Percentiles rank a stretch among this genome's conserved stretches.
phyloP scores from a whole-genome alignment of 37 sponge, comb jelly and placozoan genomes.

The Agelas oroides region DNA sequence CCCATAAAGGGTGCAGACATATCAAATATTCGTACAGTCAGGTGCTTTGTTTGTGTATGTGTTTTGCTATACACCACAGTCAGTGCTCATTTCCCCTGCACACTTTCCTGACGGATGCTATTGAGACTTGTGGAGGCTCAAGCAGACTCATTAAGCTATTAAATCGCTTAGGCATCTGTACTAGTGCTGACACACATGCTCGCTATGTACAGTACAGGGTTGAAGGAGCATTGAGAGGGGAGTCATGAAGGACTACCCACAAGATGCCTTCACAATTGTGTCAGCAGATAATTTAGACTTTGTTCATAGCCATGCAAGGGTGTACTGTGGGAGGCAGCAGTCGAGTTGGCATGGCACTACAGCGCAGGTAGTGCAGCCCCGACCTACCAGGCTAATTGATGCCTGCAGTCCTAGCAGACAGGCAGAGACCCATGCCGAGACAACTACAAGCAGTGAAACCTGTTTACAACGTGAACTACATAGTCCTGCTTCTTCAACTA shows the following conservation, averaged over 20 bases:
- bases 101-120: conserved; percentile 21
- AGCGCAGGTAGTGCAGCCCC: too few relatives aligned
- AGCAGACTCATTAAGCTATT: not conserved
- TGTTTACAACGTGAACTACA: not conserved
- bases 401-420: too few relatives aligned
- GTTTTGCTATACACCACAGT: not conserved
- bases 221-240: too few relatives aligned
- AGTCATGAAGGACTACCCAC: too few relatives aligned
- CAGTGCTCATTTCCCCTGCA: conserved; percentile 44
- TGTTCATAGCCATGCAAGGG: too few relatives aligned
- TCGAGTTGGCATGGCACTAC: too few relatives aligned
- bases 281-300: too few relatives aligned
- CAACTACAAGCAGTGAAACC: not conserved
- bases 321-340: too few relatives aligned
- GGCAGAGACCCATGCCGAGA: too few relatives aligned
- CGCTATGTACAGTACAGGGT: conserved; percentile 24
- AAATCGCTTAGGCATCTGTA: conserved; percentile 34
- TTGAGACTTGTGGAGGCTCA: conserved; percentile 40
- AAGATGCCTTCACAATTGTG: too few relatives aligned
- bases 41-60: conserved; percentile 1
- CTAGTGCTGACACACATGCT: conserved; percentile 20
- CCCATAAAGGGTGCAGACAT: not conserved
- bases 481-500: not conserved
- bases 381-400: too few relatives aligned
- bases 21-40: not conserved